Evolutionary conservation across 2,888 invertebrate genomes (phyloP).

Genomic region (Suillia variegata): DNA sequence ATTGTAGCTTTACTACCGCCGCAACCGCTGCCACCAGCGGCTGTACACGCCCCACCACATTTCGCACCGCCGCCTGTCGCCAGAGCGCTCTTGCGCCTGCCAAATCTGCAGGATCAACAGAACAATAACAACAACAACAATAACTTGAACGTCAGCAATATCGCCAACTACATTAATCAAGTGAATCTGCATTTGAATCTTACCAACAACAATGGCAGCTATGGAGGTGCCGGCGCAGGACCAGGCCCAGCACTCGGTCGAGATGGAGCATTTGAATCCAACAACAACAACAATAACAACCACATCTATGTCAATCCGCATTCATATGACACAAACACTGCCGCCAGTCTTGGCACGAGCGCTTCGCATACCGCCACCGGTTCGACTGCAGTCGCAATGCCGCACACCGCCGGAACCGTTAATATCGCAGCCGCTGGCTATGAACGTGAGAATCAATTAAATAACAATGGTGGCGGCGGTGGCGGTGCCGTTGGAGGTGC

Average conservation of each 20-base stretch:
- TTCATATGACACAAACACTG: conserved; percentile 56
- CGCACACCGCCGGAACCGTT: conserved; percentile 20
- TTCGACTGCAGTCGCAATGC: conserved; percentile 42
- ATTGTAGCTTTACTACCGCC: no score
- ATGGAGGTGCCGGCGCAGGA: no score
- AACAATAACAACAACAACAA: conserved; percentile 37
- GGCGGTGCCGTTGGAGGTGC: conserved; percentile 33
- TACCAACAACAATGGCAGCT: conserved; percentile 33
- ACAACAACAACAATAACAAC: conserved; percentile 49
- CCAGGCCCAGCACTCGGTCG: not conserved
- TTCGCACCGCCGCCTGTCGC: conserved; percentile 22
- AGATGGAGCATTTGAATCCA: conserved; percentile 18
- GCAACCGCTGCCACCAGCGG: conserved; percentile 29
- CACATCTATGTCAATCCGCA: conserved; percentile 59
- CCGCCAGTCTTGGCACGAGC: conserved; percentile 44
- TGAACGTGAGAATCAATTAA: conserved; percentile 37
- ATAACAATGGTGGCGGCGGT: conserved; percentile 31
- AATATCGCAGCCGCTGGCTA: conserved; percentile 13
- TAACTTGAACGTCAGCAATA: conserved; percentile 34
- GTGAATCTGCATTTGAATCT: conserved; percentile 42
- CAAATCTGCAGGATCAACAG: conserved; percentile 38
- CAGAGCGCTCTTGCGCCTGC: conserved; percentile 8
- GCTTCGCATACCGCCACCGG: conserved; percentile 38
- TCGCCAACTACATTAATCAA: conserved; percentile 39
- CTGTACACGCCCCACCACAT: conserved; percentile 19